Conservation (phyloP, 2,113 vertebrate genomes). For the Pipra filicauda region DNA sequence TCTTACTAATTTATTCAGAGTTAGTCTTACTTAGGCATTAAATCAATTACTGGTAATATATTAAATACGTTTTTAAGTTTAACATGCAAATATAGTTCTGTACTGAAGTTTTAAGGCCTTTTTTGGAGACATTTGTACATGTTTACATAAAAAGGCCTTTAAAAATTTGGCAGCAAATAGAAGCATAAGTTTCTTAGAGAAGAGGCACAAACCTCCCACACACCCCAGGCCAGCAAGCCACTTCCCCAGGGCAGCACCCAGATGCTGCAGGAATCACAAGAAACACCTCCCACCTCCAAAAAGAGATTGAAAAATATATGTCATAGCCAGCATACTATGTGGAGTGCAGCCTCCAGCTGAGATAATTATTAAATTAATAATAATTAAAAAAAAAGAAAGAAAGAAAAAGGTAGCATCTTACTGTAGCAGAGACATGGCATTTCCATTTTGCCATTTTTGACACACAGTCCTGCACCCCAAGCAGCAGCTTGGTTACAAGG, state of each 20-base stretch:
- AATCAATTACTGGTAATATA: slow-evolving; percentile 15
- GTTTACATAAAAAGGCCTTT: not conserved
- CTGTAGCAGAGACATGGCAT: not conserved
- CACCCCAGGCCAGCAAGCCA: rapidly evolving
- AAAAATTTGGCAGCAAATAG: slow-evolving; percentile 14
- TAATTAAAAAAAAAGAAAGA: not conserved
- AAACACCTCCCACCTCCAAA: not conserved
- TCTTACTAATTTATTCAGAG: slow-evolving; percentile 38
- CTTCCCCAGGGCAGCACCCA: not conserved
- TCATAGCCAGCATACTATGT: not conserved
- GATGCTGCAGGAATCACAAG: not conserved
- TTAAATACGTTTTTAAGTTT: slow-evolving; percentile 6
- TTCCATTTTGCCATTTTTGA: not conserved
- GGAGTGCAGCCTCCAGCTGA: not conserved
- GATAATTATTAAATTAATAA: not conserved
- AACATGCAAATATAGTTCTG: not conserved
- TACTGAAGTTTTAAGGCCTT: slow-evolving; percentile 19
- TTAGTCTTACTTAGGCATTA: slow-evolving; percentile 32
- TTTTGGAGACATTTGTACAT: not conserved
- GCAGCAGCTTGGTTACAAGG: not conserved
- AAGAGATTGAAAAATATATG: not conserved
- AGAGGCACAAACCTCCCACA: not conserved
- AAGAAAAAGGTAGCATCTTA: not conserved
- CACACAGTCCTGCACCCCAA: not conserved
- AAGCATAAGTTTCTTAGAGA: not conserved